Evolutionary conservation across 2,797 vertebrate species (phyloP).

Genomic region (Spinus pinus): DNA sequence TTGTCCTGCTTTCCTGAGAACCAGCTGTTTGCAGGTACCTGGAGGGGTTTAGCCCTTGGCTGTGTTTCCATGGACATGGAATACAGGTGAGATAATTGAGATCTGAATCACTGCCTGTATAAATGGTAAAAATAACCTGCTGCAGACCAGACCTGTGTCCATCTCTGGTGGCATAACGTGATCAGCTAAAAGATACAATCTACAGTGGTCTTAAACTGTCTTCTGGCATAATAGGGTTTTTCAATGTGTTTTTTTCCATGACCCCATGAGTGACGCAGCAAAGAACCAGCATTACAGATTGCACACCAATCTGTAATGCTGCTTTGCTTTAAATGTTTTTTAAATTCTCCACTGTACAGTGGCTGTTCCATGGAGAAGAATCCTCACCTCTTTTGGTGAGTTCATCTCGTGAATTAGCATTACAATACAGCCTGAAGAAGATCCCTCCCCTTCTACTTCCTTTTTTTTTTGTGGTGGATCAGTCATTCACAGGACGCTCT

Average conservation of each 20-base stretch:
- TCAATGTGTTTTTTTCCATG: not conserved
- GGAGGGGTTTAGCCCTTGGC: not conserved
- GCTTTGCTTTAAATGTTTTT: not conserved
- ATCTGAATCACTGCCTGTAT: not conserved
- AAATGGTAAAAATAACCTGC: not conserved
- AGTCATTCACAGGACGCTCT: not conserved
- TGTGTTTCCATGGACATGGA: not conserved
- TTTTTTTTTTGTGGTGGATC: slow-evolving; percentile 2
- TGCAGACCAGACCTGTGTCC: not conserved
- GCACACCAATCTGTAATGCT: not conserved
- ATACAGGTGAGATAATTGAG: not conserved
- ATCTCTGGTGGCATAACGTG: not conserved
- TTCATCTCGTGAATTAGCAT: not conserved
- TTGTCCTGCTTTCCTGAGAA: not conserved
- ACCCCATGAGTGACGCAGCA: not conserved
- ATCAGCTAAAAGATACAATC: not conserved
- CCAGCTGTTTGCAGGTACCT: not conserved
- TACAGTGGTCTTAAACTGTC: not conserved
- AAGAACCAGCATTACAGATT: too few relatives aligned
- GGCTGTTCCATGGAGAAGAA: not conserved
- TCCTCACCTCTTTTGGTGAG: not conserved
- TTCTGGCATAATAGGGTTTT: not conserved
- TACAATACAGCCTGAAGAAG: not conserved
- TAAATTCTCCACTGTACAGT: not conserved
- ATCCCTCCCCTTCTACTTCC: not conserved